phyloP scores from a whole-genome alignment of 1,140 invertebrate species.

The Drosophila tropicalis region DNA sequence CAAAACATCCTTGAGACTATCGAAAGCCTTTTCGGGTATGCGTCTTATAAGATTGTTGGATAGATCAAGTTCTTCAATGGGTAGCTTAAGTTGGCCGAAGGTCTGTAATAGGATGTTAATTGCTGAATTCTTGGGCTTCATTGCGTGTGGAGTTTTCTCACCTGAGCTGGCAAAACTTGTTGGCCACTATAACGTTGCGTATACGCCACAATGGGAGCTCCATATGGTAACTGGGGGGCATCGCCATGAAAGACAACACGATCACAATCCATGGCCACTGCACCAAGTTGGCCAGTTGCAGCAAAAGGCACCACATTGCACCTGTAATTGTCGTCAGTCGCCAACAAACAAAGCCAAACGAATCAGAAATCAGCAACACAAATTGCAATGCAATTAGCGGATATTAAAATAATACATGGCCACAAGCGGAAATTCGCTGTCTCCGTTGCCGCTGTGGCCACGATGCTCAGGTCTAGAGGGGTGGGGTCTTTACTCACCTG shows the following conservation, averaged over 20 bases:
- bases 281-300: conserved; percentile 78
- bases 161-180: conserved; percentile 90
- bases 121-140: too few relatives aligned
- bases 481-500: conserved; percentile 64
- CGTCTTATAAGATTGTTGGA: conserved; percentile 92
- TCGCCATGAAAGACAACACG: conserved; percentile 91
- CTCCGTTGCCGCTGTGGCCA: conserved; percentile 15
- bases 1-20: conserved; percentile 86
- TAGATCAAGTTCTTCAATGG: conserved; percentile 90
- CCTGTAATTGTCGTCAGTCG: conserved; percentile 71
- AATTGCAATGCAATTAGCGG: conserved; percentile 61
- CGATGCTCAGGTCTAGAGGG: background rate
- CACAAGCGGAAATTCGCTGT: conserved; percentile 45
- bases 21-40: conserved; percentile 90
- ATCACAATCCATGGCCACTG: conserved; percentile 90
- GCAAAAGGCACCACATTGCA: conserved; percentile 83
- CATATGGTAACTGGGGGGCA: conserved; percentile 88
- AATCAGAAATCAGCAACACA: conserved; percentile 30
- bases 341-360: conserved; percentile 49
- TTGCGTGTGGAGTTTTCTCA: background rate
- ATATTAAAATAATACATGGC: conserved; percentile 68
- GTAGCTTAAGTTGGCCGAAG: conserved; percentile 86
- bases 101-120: conserved; percentile 75
- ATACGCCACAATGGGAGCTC: conserved; percentile 90
- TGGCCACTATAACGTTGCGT: conserved; percentile 90